phyloP scores from a whole-genome alignment of 30 jellyfish, hydroid and myxozoan species.

The Chrysaora quinquecirrha region DNA sequence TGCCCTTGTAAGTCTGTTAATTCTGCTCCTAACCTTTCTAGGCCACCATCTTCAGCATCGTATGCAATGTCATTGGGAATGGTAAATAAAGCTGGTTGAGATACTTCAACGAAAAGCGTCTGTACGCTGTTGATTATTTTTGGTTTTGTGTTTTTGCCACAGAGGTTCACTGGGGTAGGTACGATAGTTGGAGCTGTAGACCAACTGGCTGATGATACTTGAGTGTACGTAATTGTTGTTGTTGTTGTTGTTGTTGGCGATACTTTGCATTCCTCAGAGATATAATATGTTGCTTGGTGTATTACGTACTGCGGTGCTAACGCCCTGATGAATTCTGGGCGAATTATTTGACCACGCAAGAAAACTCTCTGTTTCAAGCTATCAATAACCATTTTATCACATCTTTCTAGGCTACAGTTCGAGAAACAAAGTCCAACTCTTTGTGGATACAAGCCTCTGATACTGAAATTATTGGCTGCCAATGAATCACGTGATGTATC shows the following conservation, averaged over 20 bases:
- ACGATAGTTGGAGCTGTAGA: conserved; percentile 1
- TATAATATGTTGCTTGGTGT: conserved; percentile 7
- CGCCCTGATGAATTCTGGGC: conserved; percentile 16
- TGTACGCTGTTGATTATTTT: conserved; percentile 60
- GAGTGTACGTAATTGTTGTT: too few species aligned
- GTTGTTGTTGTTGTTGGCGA: background rate
- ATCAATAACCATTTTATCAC: conserved; percentile 5
- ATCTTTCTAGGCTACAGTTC: conserved; percentile 27
- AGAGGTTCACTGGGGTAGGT: conserved; percentile 24
- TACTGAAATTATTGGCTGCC: conserved; percentile 19
- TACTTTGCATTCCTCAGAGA: conserved; percentile 15
- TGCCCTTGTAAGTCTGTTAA: conserved; percentile 35
- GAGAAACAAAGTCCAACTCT: conserved; percentile 32
- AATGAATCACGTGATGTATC: background rate
- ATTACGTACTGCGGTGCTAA: conserved; percentile 35
- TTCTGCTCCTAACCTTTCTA: conserved; percentile 7
- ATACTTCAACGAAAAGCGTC: conserved; percentile 20
- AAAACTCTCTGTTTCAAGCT: conserved; percentile 16
- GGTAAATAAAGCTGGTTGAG: conserved; percentile 28
- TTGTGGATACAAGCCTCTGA: conserved; percentile 25
- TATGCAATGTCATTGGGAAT: conserved; percentile 43
- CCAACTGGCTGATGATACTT: background rate
- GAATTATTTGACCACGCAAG: conserved; percentile 11
- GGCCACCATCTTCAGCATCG: conserved; percentile 66
- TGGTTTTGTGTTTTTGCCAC: conserved; percentile 52